Conservation (phyloP, 2,113 vertebrate genomes). For the Festucalex cinctus region DNA sequence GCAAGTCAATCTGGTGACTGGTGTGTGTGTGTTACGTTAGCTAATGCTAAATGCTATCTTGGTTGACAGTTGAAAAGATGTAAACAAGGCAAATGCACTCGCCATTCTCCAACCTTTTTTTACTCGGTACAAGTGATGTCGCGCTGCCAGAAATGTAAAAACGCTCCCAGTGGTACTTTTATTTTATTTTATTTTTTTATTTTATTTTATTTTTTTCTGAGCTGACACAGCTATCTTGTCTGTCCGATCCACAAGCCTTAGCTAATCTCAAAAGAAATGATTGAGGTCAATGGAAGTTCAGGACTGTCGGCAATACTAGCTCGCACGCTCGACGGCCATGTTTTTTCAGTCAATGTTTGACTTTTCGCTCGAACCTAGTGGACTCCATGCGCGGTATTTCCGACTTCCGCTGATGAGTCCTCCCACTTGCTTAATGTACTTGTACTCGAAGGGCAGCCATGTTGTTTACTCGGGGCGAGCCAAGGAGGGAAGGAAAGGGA, state of each 20-base stretch:
- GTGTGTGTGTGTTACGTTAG: too few species aligned
- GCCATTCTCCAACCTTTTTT: too few species aligned
- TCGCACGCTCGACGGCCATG: background rate
- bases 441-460: conserved; percentile 40
- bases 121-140: too few species aligned
- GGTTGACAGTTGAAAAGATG: too few species aligned
- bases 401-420: conserved; percentile 18
- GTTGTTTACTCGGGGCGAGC: conserved; percentile 58
- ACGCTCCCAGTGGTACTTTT: too few species aligned
- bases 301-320: background rate
- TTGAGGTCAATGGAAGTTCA: background rate
- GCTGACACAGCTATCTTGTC: too few species aligned
- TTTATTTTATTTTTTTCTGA: too few species aligned
- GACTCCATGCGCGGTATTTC: background rate
- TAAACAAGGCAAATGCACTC: too few species aligned
- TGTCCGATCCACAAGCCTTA: background rate
- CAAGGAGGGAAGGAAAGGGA: conserved; percentile 37
- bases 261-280: background rate
- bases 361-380: background rate
- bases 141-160: too few species aligned
- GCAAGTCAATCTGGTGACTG: too few species aligned
- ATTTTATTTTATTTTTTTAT: too few species aligned
- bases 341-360: background rate
- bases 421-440: conserved; percentile 55
- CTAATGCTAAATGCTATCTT: too few species aligned